Evolutionary conservation across 2,113 vertebrate genomes (phyloP), one percentile per base, ranked within the genome.

Genomic region (Oryzias melastigma): DNA sequence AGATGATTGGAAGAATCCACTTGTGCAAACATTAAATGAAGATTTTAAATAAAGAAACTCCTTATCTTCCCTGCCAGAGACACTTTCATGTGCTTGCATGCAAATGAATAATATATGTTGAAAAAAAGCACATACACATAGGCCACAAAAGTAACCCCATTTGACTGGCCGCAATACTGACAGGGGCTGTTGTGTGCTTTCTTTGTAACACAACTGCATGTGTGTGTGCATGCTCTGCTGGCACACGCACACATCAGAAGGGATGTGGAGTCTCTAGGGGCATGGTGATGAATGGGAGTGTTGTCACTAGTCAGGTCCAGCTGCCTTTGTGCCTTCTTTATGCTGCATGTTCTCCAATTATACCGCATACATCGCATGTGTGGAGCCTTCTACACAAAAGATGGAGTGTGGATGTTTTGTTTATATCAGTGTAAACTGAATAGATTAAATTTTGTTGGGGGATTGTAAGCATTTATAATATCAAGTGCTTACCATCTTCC

Each of bases 31-130:
- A 76, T 75, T 65, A 65, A 65, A 53, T 48, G 18, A 71, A 78
- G 52, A 62, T 45, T 74, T 82, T 71, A 81, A 88, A 85, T 83
- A 87, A 88, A 89, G 87, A 82, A 75, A 69, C 62, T 58, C 73
- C 87, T 90, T 91, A 91, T 91, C 88, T 80, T 79, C 63, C 48
- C 70, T 59, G 66, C 68, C 89, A 90, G 87, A 89, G 88, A 86
- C 87, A 66, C 87, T 86, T 64, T 87, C 84, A 88, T 85, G 88
- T 65, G 77, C 71, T 71, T 46, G 73, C 84, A 86, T 88, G 89
- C 78, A 84, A 79, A 91, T 91, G 83, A 90, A 91, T 91, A 90
- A 90, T 89, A 85, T 84, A 85, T 86, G 86, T 81, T 71, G 53
- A 60, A 7, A 54, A 35, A 55, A 45, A 17, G 56, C 60, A 29